phyloP scores from a whole-genome alignment of 2,888 invertebrate genomes.

The Mayetiola destructor region DNA sequence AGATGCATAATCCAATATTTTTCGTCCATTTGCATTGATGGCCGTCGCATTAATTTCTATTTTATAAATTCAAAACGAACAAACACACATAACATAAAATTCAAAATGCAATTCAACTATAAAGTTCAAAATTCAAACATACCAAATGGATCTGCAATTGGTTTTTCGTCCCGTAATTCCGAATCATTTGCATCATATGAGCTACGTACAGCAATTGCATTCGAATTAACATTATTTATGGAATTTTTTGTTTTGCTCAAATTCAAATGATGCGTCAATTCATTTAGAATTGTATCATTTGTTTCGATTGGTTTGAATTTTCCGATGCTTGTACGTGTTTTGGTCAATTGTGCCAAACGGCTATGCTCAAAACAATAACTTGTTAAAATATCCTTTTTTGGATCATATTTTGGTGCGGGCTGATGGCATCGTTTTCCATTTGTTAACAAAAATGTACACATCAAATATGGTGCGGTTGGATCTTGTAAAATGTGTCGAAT shows the following conservation, averaged over 20 bases:
- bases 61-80: not conserved
- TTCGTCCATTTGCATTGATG: conserved; percentile 39
- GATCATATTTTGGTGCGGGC: conserved; percentile 59
- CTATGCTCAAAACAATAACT: conserved; percentile 58
- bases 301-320: conserved; percentile 48
- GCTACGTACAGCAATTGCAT: not conserved
- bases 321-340: conserved; percentile 43
- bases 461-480: conserved; percentile 65
- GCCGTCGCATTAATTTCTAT: conserved; percentile 39
- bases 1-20: conserved; percentile 54
- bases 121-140: conserved; percentile 23
- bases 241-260: conserved; percentile 24
- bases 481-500: conserved; percentile 72
- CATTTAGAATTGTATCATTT: conserved; percentile 49
- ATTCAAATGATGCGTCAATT: conserved; percentile 48
- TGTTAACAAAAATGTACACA: conserved; percentile 54
- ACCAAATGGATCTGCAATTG: conserved; percentile 47
- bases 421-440: conserved; percentile 62
- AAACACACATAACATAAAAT: conserved; percentile 23
- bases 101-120: not conserved
- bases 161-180: conserved; percentile 38
- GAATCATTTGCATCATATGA: conserved; percentile 29
- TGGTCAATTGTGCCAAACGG: conserved; percentile 45
- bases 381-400: conserved; percentile 44
- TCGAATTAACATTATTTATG: conserved; percentile 21